Conservation (phyloP, 2,797 vertebrate species). For the Falco columbarius region DNA sequence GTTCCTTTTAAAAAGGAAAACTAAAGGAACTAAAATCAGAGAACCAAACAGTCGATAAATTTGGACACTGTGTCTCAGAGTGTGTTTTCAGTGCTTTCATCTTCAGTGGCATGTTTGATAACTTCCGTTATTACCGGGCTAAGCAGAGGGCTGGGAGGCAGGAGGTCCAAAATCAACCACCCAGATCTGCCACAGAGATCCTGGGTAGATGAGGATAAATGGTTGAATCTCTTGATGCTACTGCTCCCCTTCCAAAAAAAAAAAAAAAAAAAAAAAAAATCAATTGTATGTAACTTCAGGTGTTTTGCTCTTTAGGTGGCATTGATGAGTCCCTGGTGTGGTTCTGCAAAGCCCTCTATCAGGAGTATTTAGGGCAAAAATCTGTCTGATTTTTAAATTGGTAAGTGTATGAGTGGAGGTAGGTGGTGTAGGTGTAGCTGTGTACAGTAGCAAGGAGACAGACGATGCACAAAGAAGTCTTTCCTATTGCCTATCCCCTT, state of each 20-base stretch:
- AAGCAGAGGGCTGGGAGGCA: neutral
- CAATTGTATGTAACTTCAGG: neutral
- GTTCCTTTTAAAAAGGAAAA: neutral
- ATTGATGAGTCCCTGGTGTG: neutral
- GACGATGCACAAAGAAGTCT: neutral
- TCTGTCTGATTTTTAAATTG: neutral
- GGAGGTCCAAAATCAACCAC: neutral
- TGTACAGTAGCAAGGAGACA: neutral
- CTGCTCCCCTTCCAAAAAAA: neutral
- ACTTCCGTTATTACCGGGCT: neutral
- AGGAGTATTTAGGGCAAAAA: neutral
- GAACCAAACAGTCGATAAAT: neutral
- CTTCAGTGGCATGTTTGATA: neutral
- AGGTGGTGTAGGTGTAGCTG: neutral
- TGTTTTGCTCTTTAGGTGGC: neutral
- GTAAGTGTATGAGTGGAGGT: neutral
- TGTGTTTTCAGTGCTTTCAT: neutral
- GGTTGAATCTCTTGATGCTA: neutral
- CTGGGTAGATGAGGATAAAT: neutral
- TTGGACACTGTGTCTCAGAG: neutral
- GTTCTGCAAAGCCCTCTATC: neutral
- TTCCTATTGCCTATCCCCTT: rapidly evolving
- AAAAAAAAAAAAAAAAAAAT: neutral
- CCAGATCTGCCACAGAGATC: neutral
- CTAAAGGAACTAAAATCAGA: neutral